phyloP scores from a whole-genome alignment of 2,797 vertebrate species.

The Sorex maritimensis region DNA sequence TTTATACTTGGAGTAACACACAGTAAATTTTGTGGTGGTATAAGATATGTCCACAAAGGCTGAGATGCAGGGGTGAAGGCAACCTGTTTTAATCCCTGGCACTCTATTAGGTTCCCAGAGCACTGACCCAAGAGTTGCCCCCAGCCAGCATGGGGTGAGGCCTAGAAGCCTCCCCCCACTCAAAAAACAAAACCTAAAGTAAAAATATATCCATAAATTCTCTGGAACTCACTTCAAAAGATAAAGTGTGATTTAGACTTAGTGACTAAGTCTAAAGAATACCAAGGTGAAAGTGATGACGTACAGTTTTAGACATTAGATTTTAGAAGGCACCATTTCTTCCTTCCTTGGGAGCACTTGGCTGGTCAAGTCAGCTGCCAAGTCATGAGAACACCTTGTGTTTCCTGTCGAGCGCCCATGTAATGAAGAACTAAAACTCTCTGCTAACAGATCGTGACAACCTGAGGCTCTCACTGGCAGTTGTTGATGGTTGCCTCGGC shows the following conservation, averaged over 20 bases:
- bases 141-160: no score
- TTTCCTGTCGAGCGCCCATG: rapidly evolving
- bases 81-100: no score
- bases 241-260: background rate
- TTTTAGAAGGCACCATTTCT: background rate
- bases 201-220: background rate
- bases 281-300: background rate
- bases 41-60: background rate
- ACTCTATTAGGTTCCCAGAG: no score
- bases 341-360: background rate
- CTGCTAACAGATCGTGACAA: background rate
- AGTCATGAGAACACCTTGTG: background rate
- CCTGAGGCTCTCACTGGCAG: background rate
- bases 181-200: no score
- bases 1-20: constrained; percentile 29
- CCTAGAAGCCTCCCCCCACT: no score
- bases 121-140: no score
- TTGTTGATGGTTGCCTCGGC: background rate
- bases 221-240: background rate
- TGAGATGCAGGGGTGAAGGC: no score
- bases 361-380: background rate
- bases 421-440: background rate
- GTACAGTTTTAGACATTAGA: background rate
- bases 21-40: background rate
- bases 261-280: background rate